Base-by-base conservation (phyloP, 2,888 invertebrate genomes). In the Melanostoma scalare region DNA sequence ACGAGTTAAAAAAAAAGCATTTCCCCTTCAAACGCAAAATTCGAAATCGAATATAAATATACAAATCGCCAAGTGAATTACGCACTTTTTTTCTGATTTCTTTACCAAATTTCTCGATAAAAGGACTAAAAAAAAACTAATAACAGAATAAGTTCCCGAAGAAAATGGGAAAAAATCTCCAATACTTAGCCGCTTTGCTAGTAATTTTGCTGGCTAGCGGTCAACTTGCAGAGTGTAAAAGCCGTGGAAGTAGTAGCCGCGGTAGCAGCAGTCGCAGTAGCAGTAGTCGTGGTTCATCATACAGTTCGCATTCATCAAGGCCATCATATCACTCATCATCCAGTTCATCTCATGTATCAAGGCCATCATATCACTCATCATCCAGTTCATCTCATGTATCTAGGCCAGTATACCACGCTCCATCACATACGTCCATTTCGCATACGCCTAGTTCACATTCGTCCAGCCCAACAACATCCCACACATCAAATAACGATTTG, bases 391-490 rank as follows among this genome's bases (percentile, higher is more conserved):
- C 20, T 20, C 20, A 20, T 20, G 20, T 20, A 1, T 20, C 20
- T 20, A 20, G 20, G 20, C 20, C 20, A 20, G 20, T 20, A 20
- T 20, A 20, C 20, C 20, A 20, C 20, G 20, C 20, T 20, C 20
- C 20, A 20, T 20, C 20, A 20, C 20, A 20, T 20, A 20, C 20
- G 20, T 20, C 20, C 20, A 20, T 20, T 46, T 80, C 85, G 30
- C 63, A 63, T 63, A 31, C 63, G 30, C 60, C 85, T 8, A 88
- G 79, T 61, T 87, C 87, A 0, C 87, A 89, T 35, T 88, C 89
- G 73, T 90, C 89, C 53, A 90, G 90, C 33, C 90, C 88, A 72
- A 89, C 90, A 46, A 87, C 89, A 60, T 89, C 87, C 58, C 58
- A 86, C 86, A 75, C 87, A 72, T 44, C 84, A 84, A 8, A 52